These are phyloP conservation scores for Pseudoips prasinana DNA, from an alignment of 2,888 invertebrate species.

Conservation along the genomic window DNA sequence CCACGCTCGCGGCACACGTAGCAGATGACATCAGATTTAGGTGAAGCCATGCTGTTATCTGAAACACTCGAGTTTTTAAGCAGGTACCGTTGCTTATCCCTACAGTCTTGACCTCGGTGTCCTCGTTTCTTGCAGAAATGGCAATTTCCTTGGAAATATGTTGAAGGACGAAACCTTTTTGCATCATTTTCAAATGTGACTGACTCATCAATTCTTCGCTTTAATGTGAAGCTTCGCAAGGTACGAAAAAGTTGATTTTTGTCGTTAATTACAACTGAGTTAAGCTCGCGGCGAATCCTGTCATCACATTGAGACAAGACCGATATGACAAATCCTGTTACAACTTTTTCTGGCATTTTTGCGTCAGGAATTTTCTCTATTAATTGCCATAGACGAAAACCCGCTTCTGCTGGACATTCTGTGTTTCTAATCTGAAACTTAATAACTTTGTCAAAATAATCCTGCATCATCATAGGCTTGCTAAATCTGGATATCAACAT, in stretches of 20 bases:
- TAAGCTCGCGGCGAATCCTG: not conserved
- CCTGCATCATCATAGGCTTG: slow-evolving; percentile 25
- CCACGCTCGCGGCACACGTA: slow-evolving; percentile 1
- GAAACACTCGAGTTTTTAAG: not conserved
- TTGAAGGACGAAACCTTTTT: not conserved
- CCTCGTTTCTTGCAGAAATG: not conserved
- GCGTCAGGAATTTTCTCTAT: slow-evolving; percentile 18
- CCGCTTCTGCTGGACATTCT: slow-evolving; percentile 20
- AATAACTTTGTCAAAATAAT: slow-evolving; percentile 29
- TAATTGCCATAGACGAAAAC: slow-evolving; percentile 18
- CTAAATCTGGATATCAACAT: slow-evolving; percentile 25
- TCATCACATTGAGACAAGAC: slow-evolving; percentile 9
- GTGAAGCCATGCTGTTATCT: too few relatives aligned
- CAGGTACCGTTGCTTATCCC: not conserved
- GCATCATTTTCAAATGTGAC: not conserved
- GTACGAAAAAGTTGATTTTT: slow-evolving; percentile 2
- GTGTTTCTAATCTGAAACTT: slow-evolving; percentile 19
- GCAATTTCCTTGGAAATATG: not conserved
- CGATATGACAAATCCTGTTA: slow-evolving; percentile 16
- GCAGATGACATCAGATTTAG: slow-evolving; percentile 1
- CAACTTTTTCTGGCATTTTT: slow-evolving; percentile 16
- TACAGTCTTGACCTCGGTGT: slow-evolving; percentile 1
- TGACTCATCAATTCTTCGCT: not conserved
- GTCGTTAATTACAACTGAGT: slow-evolving; percentile 1
- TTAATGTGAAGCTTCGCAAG: slow-evolving; percentile 1